Evolutionary conservation across 2,888 invertebrate species (phyloP).

Genomic region (Hyposoter dolosus): DNA sequence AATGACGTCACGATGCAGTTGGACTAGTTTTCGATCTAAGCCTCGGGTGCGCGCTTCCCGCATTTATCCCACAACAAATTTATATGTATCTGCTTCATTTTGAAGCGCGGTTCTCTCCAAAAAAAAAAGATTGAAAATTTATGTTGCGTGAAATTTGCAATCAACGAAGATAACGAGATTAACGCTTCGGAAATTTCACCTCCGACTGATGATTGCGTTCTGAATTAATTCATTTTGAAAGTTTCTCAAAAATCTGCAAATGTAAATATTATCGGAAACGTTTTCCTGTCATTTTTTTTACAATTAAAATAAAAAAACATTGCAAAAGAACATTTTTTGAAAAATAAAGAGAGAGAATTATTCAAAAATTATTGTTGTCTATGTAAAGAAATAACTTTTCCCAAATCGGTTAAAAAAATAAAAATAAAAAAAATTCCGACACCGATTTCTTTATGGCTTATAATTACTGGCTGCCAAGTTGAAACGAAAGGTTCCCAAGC

Average conservation of each 20-base stretch:
- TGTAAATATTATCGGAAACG: background rate
- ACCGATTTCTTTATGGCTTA: background rate
- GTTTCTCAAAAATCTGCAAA: background rate
- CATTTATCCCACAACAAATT: constrained; percentile 17
- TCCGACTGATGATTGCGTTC: constrained; percentile 6
- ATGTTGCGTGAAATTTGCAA: constrained; percentile 47
- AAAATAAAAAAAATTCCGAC: background rate
- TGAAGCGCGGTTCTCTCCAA: constrained; percentile 34
- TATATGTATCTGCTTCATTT: constrained; percentile 1
- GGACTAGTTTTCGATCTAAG: constrained; percentile 83
- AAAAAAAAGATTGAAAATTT: constrained; percentile 19
- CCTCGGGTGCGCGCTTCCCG: constrained; percentile 8
- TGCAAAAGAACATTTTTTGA: background rate
- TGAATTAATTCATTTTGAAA: background rate
- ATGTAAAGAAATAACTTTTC: background rate
- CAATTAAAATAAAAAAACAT: background rate
- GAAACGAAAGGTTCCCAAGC: background rate
- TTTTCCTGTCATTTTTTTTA: background rate
- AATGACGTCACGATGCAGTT: constrained; percentile 84
- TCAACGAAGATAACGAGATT: constrained; percentile 43
- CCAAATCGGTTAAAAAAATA: background rate
- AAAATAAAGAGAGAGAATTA: background rate
- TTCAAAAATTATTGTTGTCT: background rate
- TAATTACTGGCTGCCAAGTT: background rate
- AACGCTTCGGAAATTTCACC: constrained; percentile 11